Evolutionary conservation across 2,113 vertebrate genomes (phyloP).

Genomic region (Alosa alosa): DNA sequence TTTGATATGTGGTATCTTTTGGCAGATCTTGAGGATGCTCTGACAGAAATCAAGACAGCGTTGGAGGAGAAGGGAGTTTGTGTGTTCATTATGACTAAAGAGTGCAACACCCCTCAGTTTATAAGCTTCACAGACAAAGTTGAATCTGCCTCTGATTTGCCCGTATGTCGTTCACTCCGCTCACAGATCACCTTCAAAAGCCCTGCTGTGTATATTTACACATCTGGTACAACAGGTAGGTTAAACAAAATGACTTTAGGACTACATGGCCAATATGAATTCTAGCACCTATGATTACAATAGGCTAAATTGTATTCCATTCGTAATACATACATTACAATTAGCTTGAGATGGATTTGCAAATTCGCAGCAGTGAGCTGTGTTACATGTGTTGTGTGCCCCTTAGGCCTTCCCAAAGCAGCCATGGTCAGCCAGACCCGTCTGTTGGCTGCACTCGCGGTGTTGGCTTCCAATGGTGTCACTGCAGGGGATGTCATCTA

Average conservation of each 20-base stretch:
- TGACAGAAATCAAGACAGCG: constrained; percentile 77
- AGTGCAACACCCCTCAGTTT: constrained; percentile 67
- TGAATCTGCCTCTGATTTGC: constrained; percentile 65
- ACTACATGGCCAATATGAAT: background rate
- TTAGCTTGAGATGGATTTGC: background rate
- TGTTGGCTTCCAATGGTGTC: constrained; percentile 55
- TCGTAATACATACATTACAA: background rate
- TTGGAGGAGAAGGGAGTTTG: constrained; percentile 71
- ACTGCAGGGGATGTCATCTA: constrained; percentile 71
- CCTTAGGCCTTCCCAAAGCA: constrained; percentile 83
- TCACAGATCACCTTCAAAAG: constrained; percentile 71
- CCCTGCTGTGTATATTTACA: constrained; percentile 83
- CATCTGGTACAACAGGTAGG: constrained; percentile 86
- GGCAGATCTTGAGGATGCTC: constrained; percentile 71
- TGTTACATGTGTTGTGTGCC: background rate
- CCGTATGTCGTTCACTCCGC: constrained; percentile 70
- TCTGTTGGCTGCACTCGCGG: constrained; percentile 57
- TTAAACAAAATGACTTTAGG: background rate
- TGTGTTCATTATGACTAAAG: constrained; percentile 73
- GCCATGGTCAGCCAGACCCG: constrained; percentile 76
- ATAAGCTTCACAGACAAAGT: constrained; percentile 73
- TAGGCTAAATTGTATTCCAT: background rate
- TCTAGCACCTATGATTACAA: background rate
- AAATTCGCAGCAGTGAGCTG: constrained; percentile 1
- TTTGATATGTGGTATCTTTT: background rate